A percentile compares a stretch with the other conserved stretches of the same genome.
Conservation (phyloP, 1,140 invertebrate genomes). For the Drosophila suzukii region DNA sequence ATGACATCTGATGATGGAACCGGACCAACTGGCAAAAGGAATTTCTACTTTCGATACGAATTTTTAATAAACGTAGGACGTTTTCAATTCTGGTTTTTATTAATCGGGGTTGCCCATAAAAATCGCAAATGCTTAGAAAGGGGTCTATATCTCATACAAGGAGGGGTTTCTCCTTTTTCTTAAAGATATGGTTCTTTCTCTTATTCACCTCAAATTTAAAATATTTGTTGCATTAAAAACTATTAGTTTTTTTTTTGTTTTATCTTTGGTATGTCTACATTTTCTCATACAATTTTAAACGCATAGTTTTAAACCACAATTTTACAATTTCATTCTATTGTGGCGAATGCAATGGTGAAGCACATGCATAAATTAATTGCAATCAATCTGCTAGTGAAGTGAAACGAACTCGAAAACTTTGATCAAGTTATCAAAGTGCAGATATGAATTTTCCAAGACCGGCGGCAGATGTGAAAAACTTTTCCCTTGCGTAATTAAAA, state of each 20-base stretch:
- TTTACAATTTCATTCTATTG: not conserved
- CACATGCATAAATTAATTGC: constrained; percentile 5
- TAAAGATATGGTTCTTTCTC: too few relatives aligned
- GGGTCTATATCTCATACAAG: too few relatives aligned
- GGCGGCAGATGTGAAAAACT: constrained; percentile 24
- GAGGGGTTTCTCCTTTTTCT: too few relatives aligned
- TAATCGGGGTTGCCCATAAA: too few relatives aligned
- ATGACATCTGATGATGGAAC: not conserved
- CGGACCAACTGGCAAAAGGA: not conserved
- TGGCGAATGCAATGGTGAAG: not conserved
- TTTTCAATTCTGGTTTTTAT: too few relatives aligned
- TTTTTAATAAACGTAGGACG: not conserved
- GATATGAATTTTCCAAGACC: constrained; percentile 29
- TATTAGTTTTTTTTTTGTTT: too few relatives aligned
- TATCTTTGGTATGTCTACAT: too few relatives aligned
- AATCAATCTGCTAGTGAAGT: constrained; percentile 12
- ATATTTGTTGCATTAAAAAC: too few relatives aligned
- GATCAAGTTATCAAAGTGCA: constrained; percentile 15
- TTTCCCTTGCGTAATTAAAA: constrained; percentile 40
- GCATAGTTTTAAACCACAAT: too few relatives aligned
- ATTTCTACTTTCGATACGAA: not conserved
- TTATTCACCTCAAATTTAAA: too few relatives aligned
- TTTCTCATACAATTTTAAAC: not conserved
- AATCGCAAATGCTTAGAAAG: too few relatives aligned
- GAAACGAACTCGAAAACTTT: constrained; percentile 13